Evolutionary conservation across 2,888 invertebrate species (phyloP).

Genomic region (Calameuta filiformis): DNA sequence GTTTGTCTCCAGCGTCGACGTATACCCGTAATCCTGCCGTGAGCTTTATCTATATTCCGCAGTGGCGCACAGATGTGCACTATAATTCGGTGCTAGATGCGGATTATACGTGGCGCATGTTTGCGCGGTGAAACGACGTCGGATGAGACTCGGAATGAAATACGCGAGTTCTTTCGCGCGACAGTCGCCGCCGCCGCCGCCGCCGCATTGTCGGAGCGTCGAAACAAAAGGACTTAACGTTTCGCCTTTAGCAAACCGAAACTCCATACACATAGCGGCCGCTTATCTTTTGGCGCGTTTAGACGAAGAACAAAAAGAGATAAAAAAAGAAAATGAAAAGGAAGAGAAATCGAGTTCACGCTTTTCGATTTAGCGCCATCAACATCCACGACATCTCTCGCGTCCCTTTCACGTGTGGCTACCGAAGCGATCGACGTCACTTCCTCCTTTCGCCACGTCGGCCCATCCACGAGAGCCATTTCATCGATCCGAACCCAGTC

Average conservation of each 20-base stretch:
- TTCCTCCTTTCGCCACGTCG: neutral
- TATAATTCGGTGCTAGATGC: neutral
- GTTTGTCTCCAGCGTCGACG: neutral
- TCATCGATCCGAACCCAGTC: neutral
- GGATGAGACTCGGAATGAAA: neutral
- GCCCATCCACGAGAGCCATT: neutral
- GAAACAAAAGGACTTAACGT: neutral
- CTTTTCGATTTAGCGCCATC: neutral
- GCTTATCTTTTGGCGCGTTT: neutral
- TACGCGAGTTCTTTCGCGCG: slow-evolving; percentile 5
- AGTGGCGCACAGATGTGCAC: neutral
- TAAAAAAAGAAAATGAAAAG: neutral
- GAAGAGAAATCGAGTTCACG: neutral
- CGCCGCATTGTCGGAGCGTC: neutral
- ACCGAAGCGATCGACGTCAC: neutral
- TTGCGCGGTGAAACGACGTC: slow-evolving; percentile 3
- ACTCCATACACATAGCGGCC: neutral
- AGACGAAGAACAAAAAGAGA: neutral
- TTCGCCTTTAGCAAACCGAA: neutral
- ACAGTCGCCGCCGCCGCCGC: neutral
- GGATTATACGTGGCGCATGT: slow-evolving; percentile 2
- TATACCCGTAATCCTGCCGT: neutral
- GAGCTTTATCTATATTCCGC: neutral
- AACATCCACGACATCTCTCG: neutral
- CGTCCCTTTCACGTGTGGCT: neutral